These are phyloP conservation scores for Pteropus alecto DNA, from an alignment of 2,113 vertebrate species.

Conservation along the genomic window DNA sequence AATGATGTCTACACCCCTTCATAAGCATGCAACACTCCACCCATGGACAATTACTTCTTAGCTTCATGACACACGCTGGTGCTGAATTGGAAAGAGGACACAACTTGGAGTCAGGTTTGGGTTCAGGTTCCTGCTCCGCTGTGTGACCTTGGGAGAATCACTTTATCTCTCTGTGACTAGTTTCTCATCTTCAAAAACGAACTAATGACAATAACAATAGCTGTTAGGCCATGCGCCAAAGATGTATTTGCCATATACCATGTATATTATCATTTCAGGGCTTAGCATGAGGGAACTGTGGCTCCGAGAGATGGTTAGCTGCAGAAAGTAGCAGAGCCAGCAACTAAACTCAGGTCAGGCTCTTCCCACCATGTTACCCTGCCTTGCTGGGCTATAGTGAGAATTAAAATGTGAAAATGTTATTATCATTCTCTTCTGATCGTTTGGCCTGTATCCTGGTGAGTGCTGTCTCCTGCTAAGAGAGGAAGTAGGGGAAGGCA, in stretches of 20 bases:
- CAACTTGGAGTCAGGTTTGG: neutral
- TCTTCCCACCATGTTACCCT: neutral
- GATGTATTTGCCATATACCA: neutral
- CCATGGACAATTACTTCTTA: neutral
- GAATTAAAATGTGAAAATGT: neutral
- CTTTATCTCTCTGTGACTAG: neutral
- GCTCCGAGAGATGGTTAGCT: neutral
- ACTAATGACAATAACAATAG: neutral
- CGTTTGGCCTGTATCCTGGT: neutral
- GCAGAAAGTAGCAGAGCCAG: neutral
- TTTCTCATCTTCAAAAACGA: slow-evolving; percentile 21
- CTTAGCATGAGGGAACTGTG: neutral
- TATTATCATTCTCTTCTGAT: neutral
- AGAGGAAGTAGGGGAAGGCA: neutral
- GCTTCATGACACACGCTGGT: neutral
- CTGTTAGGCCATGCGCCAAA: neutral
- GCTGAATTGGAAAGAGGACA: neutral
- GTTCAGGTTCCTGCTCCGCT: neutral
- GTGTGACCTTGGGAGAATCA: neutral
- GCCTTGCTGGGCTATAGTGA: neutral
- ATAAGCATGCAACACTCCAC: neutral
- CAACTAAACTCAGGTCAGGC: neutral
- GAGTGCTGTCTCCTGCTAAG: neutral
- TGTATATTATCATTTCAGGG: neutral
- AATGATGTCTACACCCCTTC: neutral